Percentiles rank a stretch among this genome's conserved stretches.
These are phyloP conservation scores for Hemicordylus capensis DNA, from an alignment of 2,113 vertebrate species.

Conservation along the genomic window DNA sequence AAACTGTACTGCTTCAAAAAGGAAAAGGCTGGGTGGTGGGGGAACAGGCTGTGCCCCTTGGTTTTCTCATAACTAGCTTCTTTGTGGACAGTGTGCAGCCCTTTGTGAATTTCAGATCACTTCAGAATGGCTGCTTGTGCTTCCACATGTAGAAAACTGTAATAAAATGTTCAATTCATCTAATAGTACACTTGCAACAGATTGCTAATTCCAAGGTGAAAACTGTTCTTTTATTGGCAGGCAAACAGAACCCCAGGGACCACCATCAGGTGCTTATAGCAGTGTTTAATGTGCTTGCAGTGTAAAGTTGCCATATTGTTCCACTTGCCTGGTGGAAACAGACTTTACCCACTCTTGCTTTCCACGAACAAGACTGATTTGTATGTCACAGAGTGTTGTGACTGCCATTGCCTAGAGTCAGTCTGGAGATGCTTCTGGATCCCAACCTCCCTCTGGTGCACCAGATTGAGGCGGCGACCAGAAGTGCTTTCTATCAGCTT, in stretches of 20 bases:
- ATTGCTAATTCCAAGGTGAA: neutral
- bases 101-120: no score
- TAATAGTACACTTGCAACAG: neutral
- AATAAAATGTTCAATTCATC: neutral
- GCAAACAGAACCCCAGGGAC: neutral
- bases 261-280: neutral
- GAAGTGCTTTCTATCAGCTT: no score
- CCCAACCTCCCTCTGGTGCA: no score
- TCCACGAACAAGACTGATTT: neutral
- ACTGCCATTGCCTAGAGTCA: no score
- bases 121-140: neutral
- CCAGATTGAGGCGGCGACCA: no score
- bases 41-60: no score
- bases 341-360: no score
- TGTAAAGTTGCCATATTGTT: neutral
- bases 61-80: no score
- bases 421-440: no score
- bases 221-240: neutral
- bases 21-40: no score
- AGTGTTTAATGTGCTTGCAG: neutral
- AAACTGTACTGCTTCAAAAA: no score
- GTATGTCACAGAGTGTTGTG: neutral
- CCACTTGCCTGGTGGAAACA: neutral
- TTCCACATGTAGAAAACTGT: neutral
- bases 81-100: no score